Evolutionary conservation across 2,797 vertebrate genomes (phyloP), one percentile per base, ranked within the genome.

Genomic region (Holocentrus rufus): DNA sequence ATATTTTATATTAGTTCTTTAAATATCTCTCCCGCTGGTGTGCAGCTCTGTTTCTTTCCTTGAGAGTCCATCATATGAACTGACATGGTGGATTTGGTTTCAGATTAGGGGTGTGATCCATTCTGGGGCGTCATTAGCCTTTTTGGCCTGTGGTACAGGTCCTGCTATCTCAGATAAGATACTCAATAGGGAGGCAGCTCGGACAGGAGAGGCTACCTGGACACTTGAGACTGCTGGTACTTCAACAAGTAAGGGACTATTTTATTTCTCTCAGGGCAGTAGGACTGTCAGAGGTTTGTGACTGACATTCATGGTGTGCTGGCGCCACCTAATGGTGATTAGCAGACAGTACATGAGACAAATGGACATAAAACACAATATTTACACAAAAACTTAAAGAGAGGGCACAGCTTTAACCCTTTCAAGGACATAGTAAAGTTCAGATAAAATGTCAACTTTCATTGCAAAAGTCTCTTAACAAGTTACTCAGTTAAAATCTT

Each of bases 251-350:
- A 14, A 39, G 31, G 14, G 53, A 61, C 69, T 6, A 47, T 7
- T 8, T 13, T 27, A 8, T 64, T 31, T 53, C 8, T 54, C 30
- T 1, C n/a, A 0, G 3, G 63, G 2, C 17, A 64, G 17, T 1
- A 9, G 6, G 27, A 10, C 27, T 0, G 0, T 15, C 2, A 14
- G 3, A 8, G 6, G 4, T 2, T 0, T 36, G 2, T 22, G 11
- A 27, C 5, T 56, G 11, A 53, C 23, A 44, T 50, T 69, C 18
- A 25, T 42, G 69, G 44, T 69, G 1, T n/a, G 11, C 5, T 83
- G 76, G 72, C 72, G 44, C 88, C 86, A 84, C 76, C 90, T 90
- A 69, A 82, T 87, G 90, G 84, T 11, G 0, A 27, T 18, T 1
- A 23, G 15, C 5, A 13, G 9, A 5, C 7, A 70, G 11, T 70